These are phyloP conservation scores for Cuniculus paca DNA, from an alignment of 2,797 vertebrate genomes.

Conservation along the genomic window DNA sequence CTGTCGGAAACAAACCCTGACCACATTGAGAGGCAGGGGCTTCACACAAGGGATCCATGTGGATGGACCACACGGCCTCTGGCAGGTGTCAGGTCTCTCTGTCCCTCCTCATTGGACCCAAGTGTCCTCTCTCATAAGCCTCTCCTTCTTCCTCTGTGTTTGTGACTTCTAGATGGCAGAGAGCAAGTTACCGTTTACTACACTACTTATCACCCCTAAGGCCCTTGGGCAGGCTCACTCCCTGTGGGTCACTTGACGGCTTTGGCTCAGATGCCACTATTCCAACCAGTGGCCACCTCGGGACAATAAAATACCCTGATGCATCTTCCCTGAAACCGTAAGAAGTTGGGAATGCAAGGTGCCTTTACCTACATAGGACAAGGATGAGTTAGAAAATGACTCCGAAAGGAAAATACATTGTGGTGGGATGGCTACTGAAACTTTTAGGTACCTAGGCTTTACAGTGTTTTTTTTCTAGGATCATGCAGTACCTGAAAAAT, in stretches of 20 bases:
- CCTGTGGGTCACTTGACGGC: not conserved
- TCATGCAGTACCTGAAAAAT: not conserved
- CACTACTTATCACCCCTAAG: not conserved
- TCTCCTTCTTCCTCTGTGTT: not conserved
- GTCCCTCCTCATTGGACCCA: not conserved
- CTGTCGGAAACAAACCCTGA: not conserved
- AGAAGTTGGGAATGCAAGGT: not conserved
- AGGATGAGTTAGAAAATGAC: not conserved
- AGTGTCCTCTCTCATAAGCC: not conserved
- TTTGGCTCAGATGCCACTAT: not conserved
- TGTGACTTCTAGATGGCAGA: not conserved
- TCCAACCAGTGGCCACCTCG: not conserved
- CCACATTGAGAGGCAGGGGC: not conserved
- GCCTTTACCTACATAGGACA: not conserved
- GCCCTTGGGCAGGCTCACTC: not conserved
- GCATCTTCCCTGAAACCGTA: not conserved
- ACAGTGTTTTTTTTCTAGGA: not conserved
- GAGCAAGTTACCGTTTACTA: not conserved
- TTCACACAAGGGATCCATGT: not conserved
- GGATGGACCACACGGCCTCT: not conserved
- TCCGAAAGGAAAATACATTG: not conserved
- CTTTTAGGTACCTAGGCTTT: constrained; percentile 13
- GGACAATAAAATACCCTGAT: not conserved
- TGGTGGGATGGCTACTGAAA: not conserved
- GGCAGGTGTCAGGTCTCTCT: fast-evolving